Conservation (phyloP, 2,797 vertebrate genomes). For the Peromyscus nudipes region DNA sequence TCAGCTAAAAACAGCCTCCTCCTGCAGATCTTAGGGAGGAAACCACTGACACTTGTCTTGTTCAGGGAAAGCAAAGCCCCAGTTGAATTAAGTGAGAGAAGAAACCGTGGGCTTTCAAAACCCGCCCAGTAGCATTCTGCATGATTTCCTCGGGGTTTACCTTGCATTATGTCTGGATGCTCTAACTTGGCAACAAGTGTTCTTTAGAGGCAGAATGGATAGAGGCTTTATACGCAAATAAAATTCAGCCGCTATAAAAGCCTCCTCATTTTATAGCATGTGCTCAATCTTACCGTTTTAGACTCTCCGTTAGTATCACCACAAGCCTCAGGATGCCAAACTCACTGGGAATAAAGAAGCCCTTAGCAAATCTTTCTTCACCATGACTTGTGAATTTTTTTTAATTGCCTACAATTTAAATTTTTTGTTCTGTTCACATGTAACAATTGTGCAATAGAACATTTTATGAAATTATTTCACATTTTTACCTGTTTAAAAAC, state of each 20-base stretch:
- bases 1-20: slow-evolving; percentile 71
- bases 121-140: background rate
- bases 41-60: slow-evolving; percentile 58
- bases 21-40: slow-evolving; percentile 48
- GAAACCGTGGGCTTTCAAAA: background rate
- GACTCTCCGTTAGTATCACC: background rate
- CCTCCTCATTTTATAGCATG: background rate
- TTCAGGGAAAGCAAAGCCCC: slow-evolving; percentile 44
- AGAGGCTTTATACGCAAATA: background rate
- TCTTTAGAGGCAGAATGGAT: slow-evolving; percentile 34
- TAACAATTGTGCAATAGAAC: background rate
- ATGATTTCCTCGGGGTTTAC: background rate
- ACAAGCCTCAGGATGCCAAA: background rate
- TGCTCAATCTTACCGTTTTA: background rate
- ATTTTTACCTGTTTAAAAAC: background rate
- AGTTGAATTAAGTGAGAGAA: background rate
- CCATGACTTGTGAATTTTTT: background rate
- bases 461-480: background rate
- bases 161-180: background rate
- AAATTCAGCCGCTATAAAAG: background rate
- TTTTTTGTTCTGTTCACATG: background rate
- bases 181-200: slow-evolving; percentile 34
- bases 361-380: background rate
- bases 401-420: background rate
- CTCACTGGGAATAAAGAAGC: background rate